Evolutionary conservation across 1,140 invertebrate genomes (phyloP), one percentile per base, ranked within the genome.

Genomic region (Drosophila nigromelanica): DNA sequence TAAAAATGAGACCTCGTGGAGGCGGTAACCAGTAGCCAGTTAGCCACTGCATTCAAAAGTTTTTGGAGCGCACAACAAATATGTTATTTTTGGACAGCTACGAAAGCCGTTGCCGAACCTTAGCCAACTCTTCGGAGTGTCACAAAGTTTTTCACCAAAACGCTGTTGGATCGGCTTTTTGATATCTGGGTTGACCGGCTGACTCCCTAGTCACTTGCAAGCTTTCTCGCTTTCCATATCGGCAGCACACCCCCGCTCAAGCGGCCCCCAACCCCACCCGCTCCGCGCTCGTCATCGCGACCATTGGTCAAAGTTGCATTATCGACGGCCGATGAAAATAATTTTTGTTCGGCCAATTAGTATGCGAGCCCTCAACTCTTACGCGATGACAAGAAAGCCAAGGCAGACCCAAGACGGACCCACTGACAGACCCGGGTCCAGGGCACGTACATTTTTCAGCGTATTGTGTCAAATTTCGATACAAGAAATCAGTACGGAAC

Each of bases 401-500:
- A 27, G 27, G 5, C 59, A 68, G 63, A 76, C 74, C 75, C 64
- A 71, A 75, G 80, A 14, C 56, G 18, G 10, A 21, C 15, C 56
- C 18, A 7, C 5, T 14, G 6, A 11, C 14, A 45, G 64, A 40
- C 40, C 30, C 42, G 50, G 55, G 61, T 61, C 27, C 59, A 42
- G 39, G 50, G 63, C 83, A 89, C 76, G 85, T 89, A 89, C 83
- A 89, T 89, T 69, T 76, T 89, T 89, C 50, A 64, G 47, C 83
- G 83, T 89, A 80, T 89, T 89, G 83, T 89, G 80, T 82, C 83
- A 83, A 89, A 83, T 89, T 89, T 89, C 85, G 83, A 89, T 89
- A 75, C 83, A 89, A 80, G 83, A 89, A 89, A 89, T 89, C 85
- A 89, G 83, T 89, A 89, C 83, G 85, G 85, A 89, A 89, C 83